A percentile compares a stretch with the other conserved stretches of the same genome.
These are phyloP conservation scores for Sisyra nigra DNA, from an alignment of 2,888 invertebrate genomes.

Conservation along the genomic window DNA sequence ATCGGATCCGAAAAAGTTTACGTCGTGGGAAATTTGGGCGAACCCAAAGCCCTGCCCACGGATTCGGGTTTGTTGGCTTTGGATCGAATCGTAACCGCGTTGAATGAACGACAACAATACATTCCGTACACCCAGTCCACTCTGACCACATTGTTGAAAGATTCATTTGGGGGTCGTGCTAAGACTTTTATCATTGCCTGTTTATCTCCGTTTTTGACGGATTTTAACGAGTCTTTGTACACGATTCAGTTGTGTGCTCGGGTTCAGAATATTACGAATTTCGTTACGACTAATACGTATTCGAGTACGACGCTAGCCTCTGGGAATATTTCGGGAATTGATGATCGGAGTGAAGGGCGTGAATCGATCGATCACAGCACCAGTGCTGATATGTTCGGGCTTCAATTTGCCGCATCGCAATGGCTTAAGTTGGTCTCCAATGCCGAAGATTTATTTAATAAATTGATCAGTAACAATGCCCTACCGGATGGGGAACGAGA, in stretches of 20 bases:
- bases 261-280: slow-evolving; percentile 50
- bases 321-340: slow-evolving; percentile 9
- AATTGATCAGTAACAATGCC: slow-evolving; percentile 51
- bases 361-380: slow-evolving; percentile 12
- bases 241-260: slow-evolving; percentile 49
- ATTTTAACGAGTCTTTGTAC: slow-evolving; percentile 50
- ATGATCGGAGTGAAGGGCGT: slow-evolving; percentile 2
- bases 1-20: slow-evolving; percentile 36
- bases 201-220: slow-evolving; percentile 50
- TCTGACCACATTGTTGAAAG: slow-evolving; percentile 49
- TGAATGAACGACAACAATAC: slow-evolving; percentile 29
- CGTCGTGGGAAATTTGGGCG: slow-evolving; percentile 27
- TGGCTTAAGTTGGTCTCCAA: slow-evolving; percentile 67
- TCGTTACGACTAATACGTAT: slow-evolving; percentile 52
- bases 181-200: slow-evolving; percentile 58
- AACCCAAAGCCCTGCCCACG: slow-evolving; percentile 31
- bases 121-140: slow-evolving; percentile 45
- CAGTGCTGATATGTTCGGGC: slow-evolving; percentile 39
- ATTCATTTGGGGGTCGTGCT: slow-evolving; percentile 60
- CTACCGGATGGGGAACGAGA: slow-evolving; percentile 55
- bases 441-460: slow-evolving; percentile 70
- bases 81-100: slow-evolving; percentile 43
- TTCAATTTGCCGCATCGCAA: slow-evolving; percentile 71
- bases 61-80: slow-evolving; percentile 49
- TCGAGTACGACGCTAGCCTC: slow-evolving; percentile 15